Evolutionary conservation across 2,888 invertebrate genomes (phyloP).

Genomic region (Drosophila yooni): DNA sequence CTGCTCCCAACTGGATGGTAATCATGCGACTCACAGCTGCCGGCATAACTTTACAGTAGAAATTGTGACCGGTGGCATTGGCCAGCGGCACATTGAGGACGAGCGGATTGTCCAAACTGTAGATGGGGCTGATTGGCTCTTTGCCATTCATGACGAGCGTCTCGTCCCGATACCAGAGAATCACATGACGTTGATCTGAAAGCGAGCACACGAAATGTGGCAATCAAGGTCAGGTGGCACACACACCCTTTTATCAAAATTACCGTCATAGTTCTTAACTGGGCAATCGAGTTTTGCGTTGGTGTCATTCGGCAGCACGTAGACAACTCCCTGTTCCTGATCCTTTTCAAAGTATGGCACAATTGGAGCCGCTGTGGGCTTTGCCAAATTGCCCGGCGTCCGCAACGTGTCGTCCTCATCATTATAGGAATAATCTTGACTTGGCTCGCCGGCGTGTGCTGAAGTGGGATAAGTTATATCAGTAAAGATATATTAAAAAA

Average conservation of each 20-base stretch:
- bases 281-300: constrained; percentile 60
- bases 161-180: constrained; percentile 59
- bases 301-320: constrained; percentile 40
- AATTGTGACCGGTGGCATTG: constrained; percentile 51
- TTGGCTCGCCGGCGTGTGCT: constrained; percentile 27
- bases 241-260: constrained; percentile 14
- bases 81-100: constrained; percentile 47
- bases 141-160: constrained; percentile 35
- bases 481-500: background rate
- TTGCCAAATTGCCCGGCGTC: constrained; percentile 58
- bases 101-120: constrained; percentile 45
- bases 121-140: constrained; percentile 19
- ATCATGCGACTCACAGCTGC: constrained; percentile 38
- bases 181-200: constrained; percentile 46
- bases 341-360: constrained; percentile 59
- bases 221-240: background rate
- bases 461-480: background rate
- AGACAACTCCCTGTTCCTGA: constrained; percentile 33
- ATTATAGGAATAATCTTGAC: constrained; percentile 32
- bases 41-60: constrained; percentile 47
- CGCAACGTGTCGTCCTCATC: constrained; percentile 49
- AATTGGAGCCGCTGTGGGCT: constrained; percentile 37
- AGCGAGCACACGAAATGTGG: background rate
- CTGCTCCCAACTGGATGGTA: constrained; percentile 37
- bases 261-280: constrained; percentile 65